These are phyloP conservation scores for Spermophilus dauricus DNA, from an alignment of 2,113 vertebrate species.

Conservation along the genomic window DNA sequence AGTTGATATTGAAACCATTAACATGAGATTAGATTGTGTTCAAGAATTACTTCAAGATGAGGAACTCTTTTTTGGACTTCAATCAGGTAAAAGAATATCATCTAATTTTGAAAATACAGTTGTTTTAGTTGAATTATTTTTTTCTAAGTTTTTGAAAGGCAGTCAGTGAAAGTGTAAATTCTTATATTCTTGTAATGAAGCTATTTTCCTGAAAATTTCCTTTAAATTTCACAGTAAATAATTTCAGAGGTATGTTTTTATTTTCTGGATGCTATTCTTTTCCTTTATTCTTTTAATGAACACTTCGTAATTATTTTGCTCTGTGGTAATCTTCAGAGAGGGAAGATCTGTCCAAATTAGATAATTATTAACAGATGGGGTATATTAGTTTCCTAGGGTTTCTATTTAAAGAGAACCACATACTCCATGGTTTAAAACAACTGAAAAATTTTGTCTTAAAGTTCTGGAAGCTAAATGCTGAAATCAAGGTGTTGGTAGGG, in stretches of 20 bases:
- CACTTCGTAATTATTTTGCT: neutral
- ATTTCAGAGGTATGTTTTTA: neutral
- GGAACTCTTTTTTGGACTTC: constrained; percentile 96
- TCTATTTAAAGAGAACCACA: neutral
- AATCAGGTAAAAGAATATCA: constrained; percentile 90
- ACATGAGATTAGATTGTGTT: constrained; percentile 94
- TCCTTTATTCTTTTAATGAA: neutral
- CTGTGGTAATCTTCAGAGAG: neutral
- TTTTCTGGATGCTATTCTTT: neutral
- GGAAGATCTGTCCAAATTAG: neutral
- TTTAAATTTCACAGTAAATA: neutral
- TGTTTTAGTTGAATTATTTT: neutral
- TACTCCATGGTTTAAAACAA: neutral
- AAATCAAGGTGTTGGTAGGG: neutral
- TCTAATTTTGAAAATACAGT: constrained; percentile 54
- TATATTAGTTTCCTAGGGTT: neutral
- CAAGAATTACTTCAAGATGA: constrained; percentile 96
- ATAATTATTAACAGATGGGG: neutral
- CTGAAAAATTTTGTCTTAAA: neutral
- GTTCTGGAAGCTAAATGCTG: neutral
- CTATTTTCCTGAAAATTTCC: neutral
- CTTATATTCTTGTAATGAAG: neutral
- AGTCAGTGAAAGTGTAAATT: neutral
- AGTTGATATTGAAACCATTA: constrained; percentile 94
- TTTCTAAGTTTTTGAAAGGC: neutral